Conservation (phyloP, 2,797 vertebrate species). For the Phrynocephalus vlangalii region DNA sequence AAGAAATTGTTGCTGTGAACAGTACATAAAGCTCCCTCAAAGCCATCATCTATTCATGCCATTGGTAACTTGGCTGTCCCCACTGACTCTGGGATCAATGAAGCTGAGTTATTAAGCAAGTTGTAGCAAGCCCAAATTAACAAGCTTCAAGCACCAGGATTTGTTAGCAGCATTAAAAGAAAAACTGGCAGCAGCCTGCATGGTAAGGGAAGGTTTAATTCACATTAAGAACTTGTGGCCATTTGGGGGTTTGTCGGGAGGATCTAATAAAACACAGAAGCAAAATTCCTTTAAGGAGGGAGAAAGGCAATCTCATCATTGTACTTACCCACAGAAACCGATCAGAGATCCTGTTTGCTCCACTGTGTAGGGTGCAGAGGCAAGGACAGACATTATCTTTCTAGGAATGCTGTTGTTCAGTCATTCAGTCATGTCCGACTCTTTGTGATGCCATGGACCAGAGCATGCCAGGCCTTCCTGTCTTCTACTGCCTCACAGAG, state of each 20-base stretch:
- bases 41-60: background rate
- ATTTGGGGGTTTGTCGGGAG: background rate
- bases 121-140: constrained; percentile 27
- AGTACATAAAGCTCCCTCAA: background rate
- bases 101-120: constrained; percentile 32
- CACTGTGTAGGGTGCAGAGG: too few species aligned
- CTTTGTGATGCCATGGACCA: too few species aligned
- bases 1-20: background rate
- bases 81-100: constrained; percentile 18
- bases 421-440: too few species aligned
- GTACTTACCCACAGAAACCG: too few species aligned
- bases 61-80: background rate
- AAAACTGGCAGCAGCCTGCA: background rate
- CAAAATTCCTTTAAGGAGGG: background rate
- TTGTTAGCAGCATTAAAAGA: constrained; percentile 5
- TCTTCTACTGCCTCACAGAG: too few species aligned
- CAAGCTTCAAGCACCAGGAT: constrained; percentile 14
- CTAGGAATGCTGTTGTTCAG: too few species aligned
- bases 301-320: background rate
- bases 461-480: too few species aligned
- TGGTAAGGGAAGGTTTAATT: background rate
- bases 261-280: background rate
- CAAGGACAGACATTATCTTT: too few species aligned
- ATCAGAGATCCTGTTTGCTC: background rate
- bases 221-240: background rate